These are phyloP conservation scores for human DNA, from an alignment of 2,113 vertebrate genomes.

Conservation along the genomic window GRCh38 chr6:80994501-80995000, in stretches of 20 bases:
- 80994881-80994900: background rate
- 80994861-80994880: background rate
- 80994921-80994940: background rate
- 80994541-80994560: background rate
- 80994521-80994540: background rate
- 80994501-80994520: background rate
- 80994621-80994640: background rate
- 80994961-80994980: background rate
- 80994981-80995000: background rate
- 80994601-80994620: background rate
- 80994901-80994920: background rate
- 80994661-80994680: background rate
- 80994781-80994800: background rate
- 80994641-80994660: background rate
- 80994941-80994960: background rate
- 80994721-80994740: background rate
- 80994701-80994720: background rate
- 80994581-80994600: background rate
- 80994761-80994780: background rate
- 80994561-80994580: background rate
- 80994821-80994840: background rate
- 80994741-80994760: background rate
- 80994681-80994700: background rate
- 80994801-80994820: background rate
- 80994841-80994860: background rate